Evolutionary conservation across 2,113 vertebrate genomes (phyloP).

Genomic region (Terrapene triunguis): DNA sequence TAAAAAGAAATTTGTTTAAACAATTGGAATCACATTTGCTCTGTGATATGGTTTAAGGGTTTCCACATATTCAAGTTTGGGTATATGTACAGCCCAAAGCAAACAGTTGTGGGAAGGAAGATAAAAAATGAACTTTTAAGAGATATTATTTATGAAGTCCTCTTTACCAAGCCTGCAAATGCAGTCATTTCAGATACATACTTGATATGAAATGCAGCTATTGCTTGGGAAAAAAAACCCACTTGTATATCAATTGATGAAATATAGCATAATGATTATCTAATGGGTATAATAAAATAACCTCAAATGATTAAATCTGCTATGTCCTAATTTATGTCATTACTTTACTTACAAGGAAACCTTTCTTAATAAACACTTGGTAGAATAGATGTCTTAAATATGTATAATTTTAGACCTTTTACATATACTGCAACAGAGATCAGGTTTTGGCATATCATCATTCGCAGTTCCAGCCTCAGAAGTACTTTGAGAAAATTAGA

Average conservation of each 20-base stretch:
- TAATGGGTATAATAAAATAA: conserved; percentile 51
- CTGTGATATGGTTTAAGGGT: background rate
- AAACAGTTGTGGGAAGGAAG: conserved; percentile 43
- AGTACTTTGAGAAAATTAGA: conserved; percentile 62
- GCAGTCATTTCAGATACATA: conserved; percentile 25
- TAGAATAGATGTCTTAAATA: conserved; percentile 48
- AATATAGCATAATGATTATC: conserved; percentile 48
- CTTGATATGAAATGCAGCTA: conserved; percentile 46
- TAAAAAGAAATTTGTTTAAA: conserved; percentile 28
- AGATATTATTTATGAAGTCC: conserved; percentile 37
- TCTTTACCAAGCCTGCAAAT: conserved; percentile 49
- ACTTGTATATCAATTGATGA: conserved; percentile 55
- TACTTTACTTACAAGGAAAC: conserved; percentile 57
- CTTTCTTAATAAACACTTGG: conserved; percentile 41
- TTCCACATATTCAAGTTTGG: background rate
- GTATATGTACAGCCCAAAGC: background rate
- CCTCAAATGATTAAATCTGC: conserved; percentile 30
- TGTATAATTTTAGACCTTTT: conserved; percentile 52
- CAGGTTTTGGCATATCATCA: conserved; percentile 51
- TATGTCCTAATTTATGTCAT: conserved; percentile 54
- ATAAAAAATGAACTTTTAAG: conserved; percentile 54
- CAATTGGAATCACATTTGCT: background rate
- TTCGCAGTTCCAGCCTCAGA: conserved; percentile 63
- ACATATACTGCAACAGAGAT: conserved; percentile 16
- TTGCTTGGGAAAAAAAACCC: conserved; percentile 31